Evolutionary conservation across 2,888 invertebrate genomes (phyloP), one percentile per base, ranked within the genome.

Genomic region (Melieria crassipennis): DNA sequence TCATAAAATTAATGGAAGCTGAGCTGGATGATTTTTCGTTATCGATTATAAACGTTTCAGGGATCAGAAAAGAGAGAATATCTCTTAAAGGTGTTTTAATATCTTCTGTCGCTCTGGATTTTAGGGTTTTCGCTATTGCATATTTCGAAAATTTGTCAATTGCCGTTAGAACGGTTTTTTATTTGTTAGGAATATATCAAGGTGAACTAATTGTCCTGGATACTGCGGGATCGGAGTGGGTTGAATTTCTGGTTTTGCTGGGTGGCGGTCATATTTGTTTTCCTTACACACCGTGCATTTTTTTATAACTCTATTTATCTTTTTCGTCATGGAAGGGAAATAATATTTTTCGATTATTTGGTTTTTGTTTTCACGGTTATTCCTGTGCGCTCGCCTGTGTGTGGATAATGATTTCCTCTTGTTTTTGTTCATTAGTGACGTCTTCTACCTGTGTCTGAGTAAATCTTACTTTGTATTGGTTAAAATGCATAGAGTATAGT

Each of bases 211-310:
- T 48, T 48, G 50, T 1, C 62, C 3, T 63, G 66, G 46, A 50
- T 58, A 9, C 6, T 5, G 1, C 7, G 66, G 70, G 7, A 70
- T 66, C 4, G 68, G 74, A 1, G 69, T 70, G 11, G 52, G 13
- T 46, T 65, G 63, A n/a, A 71, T 10, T 47, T 70, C 7, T 43
- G 66, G 62, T 16, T 74, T 68, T 7, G 50, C 56, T 7, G 69
- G 4, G 2, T 70, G 70, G 1, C 70, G 55, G 4, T 74, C 69
- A 50, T 74, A 70, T 61, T 70, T 74, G 13, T 63, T 16, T 47
- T 61, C 63, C 13, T 62, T 50, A 30, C 63, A 68, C 3, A 65
- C 64, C 10, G n/a, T 13, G 52, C 69, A 68, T 46, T 62, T 30
- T 62, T 66, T 71, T 6, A 71, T 46, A n/a, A 62, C 48, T 56